Conservation (phyloP, 2,113 vertebrate species). For the Corythaixoides concolor region DNA sequence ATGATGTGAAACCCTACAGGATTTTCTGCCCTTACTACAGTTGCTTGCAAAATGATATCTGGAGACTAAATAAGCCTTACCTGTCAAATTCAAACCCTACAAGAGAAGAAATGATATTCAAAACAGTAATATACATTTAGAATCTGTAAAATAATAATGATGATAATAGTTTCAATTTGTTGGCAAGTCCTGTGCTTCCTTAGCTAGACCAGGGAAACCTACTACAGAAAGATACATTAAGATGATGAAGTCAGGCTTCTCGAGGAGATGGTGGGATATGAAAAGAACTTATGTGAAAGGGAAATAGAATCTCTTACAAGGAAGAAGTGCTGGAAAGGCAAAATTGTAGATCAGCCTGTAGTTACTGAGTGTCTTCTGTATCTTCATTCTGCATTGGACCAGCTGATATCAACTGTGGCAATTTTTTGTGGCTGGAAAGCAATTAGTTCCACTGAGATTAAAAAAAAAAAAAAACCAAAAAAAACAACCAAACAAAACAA, state of each 20-base stretch:
- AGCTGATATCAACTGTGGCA: background rate
- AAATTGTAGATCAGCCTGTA: background rate
- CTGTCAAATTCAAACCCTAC: background rate
- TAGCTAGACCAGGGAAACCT: background rate
- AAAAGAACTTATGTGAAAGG: background rate
- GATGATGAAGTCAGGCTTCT: background rate
- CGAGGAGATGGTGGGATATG: background rate
- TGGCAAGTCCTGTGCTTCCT: background rate
- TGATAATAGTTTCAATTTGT: background rate
- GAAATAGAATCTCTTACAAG: background rate
- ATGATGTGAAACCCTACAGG: background rate
- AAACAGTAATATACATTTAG: background rate
- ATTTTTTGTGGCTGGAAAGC: background rate
- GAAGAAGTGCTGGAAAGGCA: background rate
- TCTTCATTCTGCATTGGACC: background rate
- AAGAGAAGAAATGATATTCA: background rate
- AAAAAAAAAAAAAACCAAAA: background rate
- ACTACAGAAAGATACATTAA: background rate
- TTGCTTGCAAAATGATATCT: background rate
- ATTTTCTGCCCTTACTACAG: background rate
- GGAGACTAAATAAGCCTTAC: background rate
- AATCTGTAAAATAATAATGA: background rate
- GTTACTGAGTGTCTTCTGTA: background rate
- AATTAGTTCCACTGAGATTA: background rate
- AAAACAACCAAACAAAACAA: too few relatives aligned